Evolutionary conservation across 2,888 invertebrate genomes (phyloP), one percentile per base, ranked within the genome.

Genomic region (Caenorhabditis sp.): DNA sequence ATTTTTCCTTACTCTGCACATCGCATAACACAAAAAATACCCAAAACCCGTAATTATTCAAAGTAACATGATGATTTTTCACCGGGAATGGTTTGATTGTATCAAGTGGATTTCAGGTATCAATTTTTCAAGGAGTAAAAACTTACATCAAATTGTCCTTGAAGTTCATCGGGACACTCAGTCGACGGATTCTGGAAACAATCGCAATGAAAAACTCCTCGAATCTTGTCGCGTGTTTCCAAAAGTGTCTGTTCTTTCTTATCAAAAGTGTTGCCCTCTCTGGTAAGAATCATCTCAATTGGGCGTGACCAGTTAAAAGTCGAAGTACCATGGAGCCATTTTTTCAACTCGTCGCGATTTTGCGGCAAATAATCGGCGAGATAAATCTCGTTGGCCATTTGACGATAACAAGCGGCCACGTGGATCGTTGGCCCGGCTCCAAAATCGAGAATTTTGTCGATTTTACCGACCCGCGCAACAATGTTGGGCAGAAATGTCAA

Each of bases 361-460:
- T 86, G 84, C 24, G 81, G 82, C 64, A 87, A 69, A 66, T 84
- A 86, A 73, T 86, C 86, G 53, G 86, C 82, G 54, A 86, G 73
- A 66, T 84, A 83, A 57, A 86, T 78, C 81, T 84, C 81, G 26
- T 83, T 69, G 23, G 80, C 83, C 5, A 36, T 66, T 50, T 86
- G 64, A 10, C 86, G 70, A 66, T 85, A 87, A 65, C 78, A 79
- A 10, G 82, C 83, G 6, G 84, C 78, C 49, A 87, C 81, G 66
- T 86, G 86, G 63, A 86, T 84, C 6, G 86, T 86, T 12, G 86
- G 86, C 14, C 86, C 86, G 26, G 83, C 79, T 4, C 76, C 80
- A 24, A 80, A 80, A 64, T 80, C 80, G 54, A 80, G 62, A 21
- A 80, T 53, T 50, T 76, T 64, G 10, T 69, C 66, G 21, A 80